Conservation (phyloP, 2,113 vertebrate species). For the Saccopteryx bilineata region DNA sequence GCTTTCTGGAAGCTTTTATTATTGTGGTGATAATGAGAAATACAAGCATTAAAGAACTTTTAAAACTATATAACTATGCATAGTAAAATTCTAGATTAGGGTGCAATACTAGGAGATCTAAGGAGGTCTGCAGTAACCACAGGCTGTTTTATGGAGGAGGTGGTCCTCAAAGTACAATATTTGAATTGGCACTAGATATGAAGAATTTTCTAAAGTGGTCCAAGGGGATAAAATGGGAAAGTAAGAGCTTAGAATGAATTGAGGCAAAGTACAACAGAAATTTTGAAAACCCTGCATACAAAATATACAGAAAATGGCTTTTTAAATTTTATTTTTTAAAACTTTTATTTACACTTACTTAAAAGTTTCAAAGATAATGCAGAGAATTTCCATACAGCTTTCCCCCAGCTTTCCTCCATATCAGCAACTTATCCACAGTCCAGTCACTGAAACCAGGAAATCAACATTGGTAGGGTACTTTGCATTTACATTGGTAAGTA, state of each 20-base stretch:
- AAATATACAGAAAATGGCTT: neutral
- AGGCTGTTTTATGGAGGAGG: neutral
- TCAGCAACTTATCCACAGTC: neutral
- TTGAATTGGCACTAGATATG: neutral
- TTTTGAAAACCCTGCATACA: conserved; percentile 51
- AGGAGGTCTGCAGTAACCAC: neutral
- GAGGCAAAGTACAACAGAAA: neutral
- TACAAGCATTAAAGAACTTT: neutral
- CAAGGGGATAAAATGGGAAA: neutral
- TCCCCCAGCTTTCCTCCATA: neutral
- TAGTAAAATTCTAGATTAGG: conserved; percentile 13
- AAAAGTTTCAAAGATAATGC: conserved; percentile 4
- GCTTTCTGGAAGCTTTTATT: conserved; percentile 35
- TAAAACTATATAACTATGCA: neutral
- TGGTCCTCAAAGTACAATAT: neutral
- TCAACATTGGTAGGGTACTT: neutral
- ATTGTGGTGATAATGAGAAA: conserved; percentile 18
- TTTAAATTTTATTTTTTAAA: conserved; percentile 38
- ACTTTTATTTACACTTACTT: neutral
- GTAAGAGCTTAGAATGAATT: neutral
- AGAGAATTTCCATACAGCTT: neutral
- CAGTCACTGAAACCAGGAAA: neutral
- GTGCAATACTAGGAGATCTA: neutral
- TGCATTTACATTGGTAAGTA: neutral
- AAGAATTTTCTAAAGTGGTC: neutral